These are phyloP conservation scores for Xiphophorus birchmanni DNA, from an alignment of 2,797 vertebrate species.

Conservation along the genomic window DNA sequence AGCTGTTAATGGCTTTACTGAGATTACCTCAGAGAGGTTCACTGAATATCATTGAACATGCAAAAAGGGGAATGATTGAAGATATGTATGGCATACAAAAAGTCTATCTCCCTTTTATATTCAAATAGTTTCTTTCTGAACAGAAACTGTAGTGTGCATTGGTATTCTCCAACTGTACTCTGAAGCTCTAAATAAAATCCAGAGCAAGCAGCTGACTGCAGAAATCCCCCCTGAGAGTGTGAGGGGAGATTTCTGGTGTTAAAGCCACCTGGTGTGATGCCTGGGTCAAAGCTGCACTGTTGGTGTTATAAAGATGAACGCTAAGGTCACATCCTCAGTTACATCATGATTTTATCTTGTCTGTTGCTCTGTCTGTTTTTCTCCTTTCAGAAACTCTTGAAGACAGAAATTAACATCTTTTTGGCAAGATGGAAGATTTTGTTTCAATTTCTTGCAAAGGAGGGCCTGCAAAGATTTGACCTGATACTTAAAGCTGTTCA, in stretches of 20 bases:
- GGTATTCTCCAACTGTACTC: neutral
- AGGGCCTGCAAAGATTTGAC: neutral
- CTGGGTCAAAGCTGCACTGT: neutral
- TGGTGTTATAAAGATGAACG: neutral
- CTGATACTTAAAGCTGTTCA: neutral
- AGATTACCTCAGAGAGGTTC: constrained; percentile 38
- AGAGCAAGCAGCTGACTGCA: neutral
- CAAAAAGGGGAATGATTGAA: constrained; percentile 12
- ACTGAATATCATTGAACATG: constrained; percentile 33
- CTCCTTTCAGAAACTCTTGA: neutral
- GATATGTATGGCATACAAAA: neutral
- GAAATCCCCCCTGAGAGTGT: neutral
- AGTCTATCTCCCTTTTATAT: neutral
- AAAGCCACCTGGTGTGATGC: neutral
- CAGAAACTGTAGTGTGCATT: neutral
- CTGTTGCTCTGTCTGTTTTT: neutral
- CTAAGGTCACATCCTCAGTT: neutral
- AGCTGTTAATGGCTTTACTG: constrained; percentile 62
- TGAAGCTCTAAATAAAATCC: neutral
- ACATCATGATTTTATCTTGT: neutral
- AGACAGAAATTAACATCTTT: neutral
- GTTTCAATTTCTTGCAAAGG: neutral
- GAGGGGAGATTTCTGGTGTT: neutral
- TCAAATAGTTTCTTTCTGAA: neutral
- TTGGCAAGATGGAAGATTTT: too few relatives aligned